These are phyloP conservation scores for Potamilus streckersoni DNA, from an alignment of 1,140 invertebrate species.

Conservation along the genomic window DNA sequence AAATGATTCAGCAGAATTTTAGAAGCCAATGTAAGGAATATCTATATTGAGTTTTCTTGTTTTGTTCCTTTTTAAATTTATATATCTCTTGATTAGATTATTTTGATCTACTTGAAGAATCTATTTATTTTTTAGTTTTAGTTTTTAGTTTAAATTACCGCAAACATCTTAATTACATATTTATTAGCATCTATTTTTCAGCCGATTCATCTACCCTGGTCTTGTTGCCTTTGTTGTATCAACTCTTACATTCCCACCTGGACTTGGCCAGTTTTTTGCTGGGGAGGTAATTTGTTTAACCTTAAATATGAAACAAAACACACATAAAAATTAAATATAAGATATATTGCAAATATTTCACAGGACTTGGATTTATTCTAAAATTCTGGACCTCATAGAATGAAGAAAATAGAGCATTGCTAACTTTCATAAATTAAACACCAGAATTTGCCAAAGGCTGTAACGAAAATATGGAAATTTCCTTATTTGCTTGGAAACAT, in stretches of 20 bases:
- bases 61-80: not conserved
- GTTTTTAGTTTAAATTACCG: conserved; percentile 5
- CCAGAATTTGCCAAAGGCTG: no score
- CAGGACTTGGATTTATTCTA: no score
- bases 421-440: no score
- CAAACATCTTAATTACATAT: conserved; percentile 3
- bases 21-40: no score
- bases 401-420: no score
- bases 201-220: conserved; percentile 66
- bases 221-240: conserved; percentile 61
- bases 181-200: conserved; percentile 41
- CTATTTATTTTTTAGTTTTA: not conserved
- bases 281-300: conserved; percentile 51
- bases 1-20: no score
- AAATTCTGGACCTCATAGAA: no score
- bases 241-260: conserved; percentile 64
- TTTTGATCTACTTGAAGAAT: not conserved
- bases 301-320: no score
- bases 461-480: no score
- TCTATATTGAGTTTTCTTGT: not conserved
- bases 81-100: conserved; percentile 1
- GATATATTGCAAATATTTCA: no score
- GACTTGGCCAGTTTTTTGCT: conserved; percentile 66
- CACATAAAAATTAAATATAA: no score
- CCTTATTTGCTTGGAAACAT: no score